Evolutionary conservation across 2,888 invertebrate genomes (phyloP).

Genomic region (Gryllus longicercus): DNA sequence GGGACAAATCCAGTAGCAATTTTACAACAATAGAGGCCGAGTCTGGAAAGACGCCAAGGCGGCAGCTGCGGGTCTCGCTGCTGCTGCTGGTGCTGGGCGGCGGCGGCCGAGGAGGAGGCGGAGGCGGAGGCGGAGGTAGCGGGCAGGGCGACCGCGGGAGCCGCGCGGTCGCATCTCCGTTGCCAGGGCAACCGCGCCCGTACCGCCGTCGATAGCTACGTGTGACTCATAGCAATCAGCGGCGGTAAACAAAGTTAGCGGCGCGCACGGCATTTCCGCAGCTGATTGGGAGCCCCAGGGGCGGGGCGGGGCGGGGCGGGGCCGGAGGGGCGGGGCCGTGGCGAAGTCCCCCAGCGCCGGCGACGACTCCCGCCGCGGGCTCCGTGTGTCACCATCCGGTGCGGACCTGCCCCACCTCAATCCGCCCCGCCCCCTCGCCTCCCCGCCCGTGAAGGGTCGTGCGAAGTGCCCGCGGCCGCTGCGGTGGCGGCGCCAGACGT

Average conservation of each 20-base stretch:
- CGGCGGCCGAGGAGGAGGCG: not conserved
- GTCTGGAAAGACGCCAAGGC: too few relatives aligned
- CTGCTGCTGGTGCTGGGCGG: not conserved
- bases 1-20: too few relatives aligned
- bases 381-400: not conserved
- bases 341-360: not conserved
- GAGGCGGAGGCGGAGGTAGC: not conserved
- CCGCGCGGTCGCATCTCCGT: conserved; percentile 5
- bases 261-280: conserved; percentile 17
- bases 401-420: not conserved
- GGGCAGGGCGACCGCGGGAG: not conserved
- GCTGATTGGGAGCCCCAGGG: not conserved
- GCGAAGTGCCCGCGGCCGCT: too few relatives aligned
- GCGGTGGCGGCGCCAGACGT: too few relatives aligned
- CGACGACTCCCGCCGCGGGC: not conserved
- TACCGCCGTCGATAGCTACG: conserved; percentile 17
- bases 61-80: too few relatives aligned
- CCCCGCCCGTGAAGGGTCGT: too few relatives aligned
- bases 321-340: not conserved
- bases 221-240: conserved; percentile 17
- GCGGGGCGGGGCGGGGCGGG: not conserved
- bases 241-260: conserved; percentile 17
- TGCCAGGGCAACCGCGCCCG: conserved; percentile 17
- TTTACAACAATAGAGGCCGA: too few relatives aligned
- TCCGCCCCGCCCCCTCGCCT: not conserved